Evolutionary conservation across 2,797 vertebrate species (phyloP), one percentile per base, ranked within the genome.

Genomic region (Synanceia verrucosa): DNA sequence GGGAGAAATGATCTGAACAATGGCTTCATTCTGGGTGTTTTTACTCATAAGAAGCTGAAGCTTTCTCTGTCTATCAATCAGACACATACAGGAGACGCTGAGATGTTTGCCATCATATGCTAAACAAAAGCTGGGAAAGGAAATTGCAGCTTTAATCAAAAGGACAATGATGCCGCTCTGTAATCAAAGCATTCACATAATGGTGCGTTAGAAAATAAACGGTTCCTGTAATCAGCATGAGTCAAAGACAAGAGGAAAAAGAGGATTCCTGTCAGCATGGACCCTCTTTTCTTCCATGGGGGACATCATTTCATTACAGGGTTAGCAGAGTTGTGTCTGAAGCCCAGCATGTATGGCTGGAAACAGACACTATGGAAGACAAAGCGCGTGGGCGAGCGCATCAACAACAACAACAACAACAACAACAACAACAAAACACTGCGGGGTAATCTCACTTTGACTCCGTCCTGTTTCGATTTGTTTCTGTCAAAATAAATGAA

Each of bases 101-200:
- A 55, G 58, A 31, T 65, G 69, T 76, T 86, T 74, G 16, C 65
- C 62, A n/a, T 84, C 69, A 73, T 63, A 86, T 78, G 81, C 57
- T 53, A 36, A 79, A 82, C 80, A 86, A 84, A 83, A 79, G 75
- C 76, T 63, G 58, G 56, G 57, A 9, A 72, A 66, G 43, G 44
- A 80, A 90, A 88, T 73, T 63, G 74, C 75, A 72, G 69, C 83
- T 86, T 89, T 84, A 86, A 89, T 89, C 82, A 88, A 82, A 87
- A 73, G 68, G 47, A 81, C 70, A 79, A 69, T 57, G 77, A 82
- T 73, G 71, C 72, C 65, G 61, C 73, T 76, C 72, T 60, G 81
- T 73, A 87, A 89, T 88, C 85, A 88, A 86, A 88, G 72, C 75
- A 65, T 81, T 89, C 67, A 57, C 36, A 83, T 86, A 81, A 86